These are phyloP conservation scores for Atlantisia rogersi DNA, from an alignment of 2,113 vertebrate species.

Conservation along the genomic window DNA sequence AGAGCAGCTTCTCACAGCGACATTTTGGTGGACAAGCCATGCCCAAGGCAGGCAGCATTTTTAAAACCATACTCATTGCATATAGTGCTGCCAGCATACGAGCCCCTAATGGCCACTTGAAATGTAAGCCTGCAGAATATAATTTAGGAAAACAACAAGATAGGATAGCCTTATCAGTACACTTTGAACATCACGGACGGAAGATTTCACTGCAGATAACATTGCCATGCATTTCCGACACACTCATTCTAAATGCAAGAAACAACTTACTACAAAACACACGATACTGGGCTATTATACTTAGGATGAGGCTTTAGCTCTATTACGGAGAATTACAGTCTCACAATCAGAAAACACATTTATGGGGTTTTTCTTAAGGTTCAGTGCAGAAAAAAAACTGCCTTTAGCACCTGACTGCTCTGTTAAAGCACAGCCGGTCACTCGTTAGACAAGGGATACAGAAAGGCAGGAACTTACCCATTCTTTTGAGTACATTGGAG, in stretches of 20 bases:
- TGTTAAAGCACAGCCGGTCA: conserved; percentile 48
- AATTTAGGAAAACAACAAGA: conserved; percentile 85
- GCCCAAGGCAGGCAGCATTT: conserved; percentile 94
- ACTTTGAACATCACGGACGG: conserved; percentile 75
- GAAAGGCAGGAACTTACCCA: conserved; percentile 95
- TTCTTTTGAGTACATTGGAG: conserved; percentile 99
- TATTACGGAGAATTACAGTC: conserved; percentile 31
- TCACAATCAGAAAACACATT: conserved; percentile 8
- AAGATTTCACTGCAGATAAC: conserved; percentile 77
- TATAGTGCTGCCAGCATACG: conserved; percentile 96
- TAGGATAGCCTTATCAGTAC: conserved; percentile 80
- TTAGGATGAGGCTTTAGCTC: conserved; percentile 43
- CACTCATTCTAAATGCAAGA: conserved; percentile 67
- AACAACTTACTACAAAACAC: conserved; percentile 54
- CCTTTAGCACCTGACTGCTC: conserved; percentile 32
- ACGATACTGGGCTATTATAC: conserved; percentile 39
- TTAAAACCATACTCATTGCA: conserved; percentile 98
- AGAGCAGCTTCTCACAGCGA: conserved; percentile 99
- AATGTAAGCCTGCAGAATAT: conserved; percentile 99
- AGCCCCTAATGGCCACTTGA: conserved; percentile 99
- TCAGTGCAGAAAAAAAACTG: conserved; percentile 35
- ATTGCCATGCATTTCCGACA: conserved; percentile 77
- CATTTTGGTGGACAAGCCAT: conserved; percentile 99
- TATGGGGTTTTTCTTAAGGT: conserved; percentile 30
- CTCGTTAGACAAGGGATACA: conserved; percentile 64